Evolutionary conservation across 2,888 invertebrate genomes (phyloP), one percentile per base, ranked within the genome.

Genomic region (Lasiommata megera): DNA sequence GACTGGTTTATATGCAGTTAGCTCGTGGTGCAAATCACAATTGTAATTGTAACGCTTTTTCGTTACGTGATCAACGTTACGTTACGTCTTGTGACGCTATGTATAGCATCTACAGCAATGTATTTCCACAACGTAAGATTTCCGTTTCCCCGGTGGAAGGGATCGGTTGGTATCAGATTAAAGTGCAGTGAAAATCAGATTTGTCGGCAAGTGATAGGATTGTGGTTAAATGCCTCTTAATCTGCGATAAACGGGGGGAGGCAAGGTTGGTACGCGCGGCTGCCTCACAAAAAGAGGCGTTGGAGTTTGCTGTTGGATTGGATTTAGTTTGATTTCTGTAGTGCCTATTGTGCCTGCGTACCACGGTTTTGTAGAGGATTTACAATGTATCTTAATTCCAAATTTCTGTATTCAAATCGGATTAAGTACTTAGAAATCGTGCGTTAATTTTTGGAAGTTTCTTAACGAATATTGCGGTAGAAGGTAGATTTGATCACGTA

Each of bases 101-200:
- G 16, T 40, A 40, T 0, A 18, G 11, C 3, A 9, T 44, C 1
- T 6, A 16, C 47, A 47, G 64, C 60, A 66, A 64, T 68, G 68
- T 36, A 64, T 51, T 12, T 28, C 31, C 18, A 3, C 41, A 8
- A 23, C 23, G 53, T 61, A 63, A 70, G 54, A 44, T 46, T 51
- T 18, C 63, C 65, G 67, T 57, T 60, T 59, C 8, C 63, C 52
- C 66, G 62, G 66, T 71, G 66, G 66, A 60, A 67, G 69, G 65
- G 69, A 71, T 68, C 72, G 70, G 71, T 67, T 71, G 71, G 74
- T 74, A 74, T 74, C 73, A 77, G 84, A 83, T 86, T 85, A 84
- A 83, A 85, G 83, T 86, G 87, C 84, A 85, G 76, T 82, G 79
- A 76, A 80, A 88, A 88, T 83, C 79, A 80, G 88, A 87, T 88